Evolutionary conservation across 2,113 vertebrate species (phyloP).

Genomic region (Chaetops frenatus): DNA sequence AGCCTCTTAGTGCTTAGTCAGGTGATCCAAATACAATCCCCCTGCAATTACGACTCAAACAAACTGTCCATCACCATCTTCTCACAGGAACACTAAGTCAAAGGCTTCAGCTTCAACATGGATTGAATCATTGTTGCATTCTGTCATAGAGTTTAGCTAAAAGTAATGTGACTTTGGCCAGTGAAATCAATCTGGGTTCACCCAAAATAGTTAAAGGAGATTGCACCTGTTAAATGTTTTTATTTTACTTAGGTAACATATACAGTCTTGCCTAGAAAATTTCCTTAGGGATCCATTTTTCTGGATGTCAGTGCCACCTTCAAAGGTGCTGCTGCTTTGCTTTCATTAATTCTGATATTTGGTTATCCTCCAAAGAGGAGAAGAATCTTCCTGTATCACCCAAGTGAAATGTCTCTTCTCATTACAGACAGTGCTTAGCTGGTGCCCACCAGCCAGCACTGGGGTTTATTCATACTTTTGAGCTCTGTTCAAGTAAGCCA

Average conservation of each 20-base stretch:
- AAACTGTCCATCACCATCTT: not conserved
- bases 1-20: not conserved
- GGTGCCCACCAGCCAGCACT: fast-evolving
- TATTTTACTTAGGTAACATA: not conserved
- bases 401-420: not conserved
- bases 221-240: not conserved
- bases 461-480: fast-evolving
- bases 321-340: not conserved
- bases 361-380: not conserved
- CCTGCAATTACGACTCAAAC: not conserved
- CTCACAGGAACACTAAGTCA: not conserved
- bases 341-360: not conserved
- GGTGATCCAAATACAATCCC: not conserved
- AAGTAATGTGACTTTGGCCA: not conserved
- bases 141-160: not conserved
- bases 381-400: not conserved
- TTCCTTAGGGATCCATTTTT: not conserved
- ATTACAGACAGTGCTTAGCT: not conserved
- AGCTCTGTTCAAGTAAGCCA: fast-evolving
- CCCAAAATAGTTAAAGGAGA: not conserved
- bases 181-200: not conserved
- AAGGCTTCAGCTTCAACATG: not conserved
- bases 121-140: not conserved
- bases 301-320: not conserved
- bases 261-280: not conserved